Conservation (phyloP, 2,113 vertebrate genomes). For the Rhynchomys soricoides region DNA sequence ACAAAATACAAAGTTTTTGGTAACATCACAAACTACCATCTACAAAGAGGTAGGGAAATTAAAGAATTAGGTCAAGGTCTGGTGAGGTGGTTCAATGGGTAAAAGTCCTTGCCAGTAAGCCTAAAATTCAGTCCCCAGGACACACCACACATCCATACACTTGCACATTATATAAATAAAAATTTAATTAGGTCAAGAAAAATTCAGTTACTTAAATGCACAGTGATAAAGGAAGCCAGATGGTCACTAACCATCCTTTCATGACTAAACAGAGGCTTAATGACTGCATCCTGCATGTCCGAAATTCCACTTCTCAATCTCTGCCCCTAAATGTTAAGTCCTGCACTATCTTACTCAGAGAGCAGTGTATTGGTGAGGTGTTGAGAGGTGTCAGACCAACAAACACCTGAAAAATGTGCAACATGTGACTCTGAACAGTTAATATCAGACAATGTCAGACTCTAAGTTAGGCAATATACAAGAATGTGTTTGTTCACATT, state of each 20-base stretch:
- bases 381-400: background rate
- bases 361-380: background rate
- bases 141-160: background rate
- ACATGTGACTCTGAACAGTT: background rate
- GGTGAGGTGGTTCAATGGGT: background rate
- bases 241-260: background rate
- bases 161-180: background rate
- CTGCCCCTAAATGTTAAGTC: background rate
- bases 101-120: background rate
- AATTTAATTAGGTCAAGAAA: background rate
- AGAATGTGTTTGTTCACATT: background rate
- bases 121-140: background rate
- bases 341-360: background rate
- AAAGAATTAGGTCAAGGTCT: conserved; percentile 13
- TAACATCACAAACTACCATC: background rate
- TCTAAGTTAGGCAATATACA: background rate
- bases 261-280: background rate
- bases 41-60: background rate
- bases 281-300: background rate
- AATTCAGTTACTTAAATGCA: background rate
- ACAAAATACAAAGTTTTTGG: conserved; percentile 42
- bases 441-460: background rate
- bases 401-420: background rate
- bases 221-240: background rate
- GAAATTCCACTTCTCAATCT: background rate